These are phyloP conservation scores for Varanus salvator DNA, from an alignment of 2,113 vertebrate genomes.

Conservation along the genomic window DNA sequence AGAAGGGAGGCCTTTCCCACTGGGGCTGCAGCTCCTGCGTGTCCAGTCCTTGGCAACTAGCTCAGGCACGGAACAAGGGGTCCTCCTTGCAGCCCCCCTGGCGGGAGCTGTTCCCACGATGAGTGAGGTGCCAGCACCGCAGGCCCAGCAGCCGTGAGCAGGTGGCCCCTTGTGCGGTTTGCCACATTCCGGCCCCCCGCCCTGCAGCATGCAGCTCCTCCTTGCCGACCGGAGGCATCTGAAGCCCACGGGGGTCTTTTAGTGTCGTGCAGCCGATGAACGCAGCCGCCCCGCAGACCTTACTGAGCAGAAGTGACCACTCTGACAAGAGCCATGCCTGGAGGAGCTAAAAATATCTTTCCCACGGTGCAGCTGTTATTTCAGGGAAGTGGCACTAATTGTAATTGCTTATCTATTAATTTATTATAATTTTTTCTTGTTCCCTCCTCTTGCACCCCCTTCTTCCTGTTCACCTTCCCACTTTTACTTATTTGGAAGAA, in stretches of 20 bases:
- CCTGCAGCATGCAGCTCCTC: slow-evolving; percentile 26
- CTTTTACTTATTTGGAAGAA: slow-evolving; percentile 75
- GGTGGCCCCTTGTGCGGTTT: too few species aligned
- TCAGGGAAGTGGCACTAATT: slow-evolving; percentile 84
- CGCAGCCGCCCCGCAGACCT: slow-evolving; percentile 93
- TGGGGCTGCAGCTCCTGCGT: not conserved
- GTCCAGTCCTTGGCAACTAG: too few species aligned
- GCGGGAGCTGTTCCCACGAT: not conserved
- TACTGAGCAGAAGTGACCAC: slow-evolving; percentile 78
- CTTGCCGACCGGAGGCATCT: slow-evolving; percentile 81
- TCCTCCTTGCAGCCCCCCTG: not conserved
- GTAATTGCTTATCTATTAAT: slow-evolving; percentile 88
- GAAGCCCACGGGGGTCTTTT: slow-evolving; percentile 85
- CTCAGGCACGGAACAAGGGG: too few species aligned
- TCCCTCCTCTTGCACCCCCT: not conserved
- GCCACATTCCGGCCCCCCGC: too few species aligned
- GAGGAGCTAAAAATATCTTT: slow-evolving; percentile 86
- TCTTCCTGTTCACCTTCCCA: slow-evolving; percentile 76
- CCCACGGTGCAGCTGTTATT: slow-evolving; percentile 83
- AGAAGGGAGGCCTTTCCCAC: not conserved
- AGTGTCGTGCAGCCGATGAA: slow-evolving; percentile 91
- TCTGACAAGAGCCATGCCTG: slow-evolving; percentile 80
- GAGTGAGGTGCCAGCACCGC: not conserved
- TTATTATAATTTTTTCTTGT: slow-evolving; percentile 79
- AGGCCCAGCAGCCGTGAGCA: too few species aligned